These are phyloP conservation scores for Dryobates pubescens DNA, from an alignment of 2,797 vertebrate genomes.

Conservation along the genomic window DNA sequence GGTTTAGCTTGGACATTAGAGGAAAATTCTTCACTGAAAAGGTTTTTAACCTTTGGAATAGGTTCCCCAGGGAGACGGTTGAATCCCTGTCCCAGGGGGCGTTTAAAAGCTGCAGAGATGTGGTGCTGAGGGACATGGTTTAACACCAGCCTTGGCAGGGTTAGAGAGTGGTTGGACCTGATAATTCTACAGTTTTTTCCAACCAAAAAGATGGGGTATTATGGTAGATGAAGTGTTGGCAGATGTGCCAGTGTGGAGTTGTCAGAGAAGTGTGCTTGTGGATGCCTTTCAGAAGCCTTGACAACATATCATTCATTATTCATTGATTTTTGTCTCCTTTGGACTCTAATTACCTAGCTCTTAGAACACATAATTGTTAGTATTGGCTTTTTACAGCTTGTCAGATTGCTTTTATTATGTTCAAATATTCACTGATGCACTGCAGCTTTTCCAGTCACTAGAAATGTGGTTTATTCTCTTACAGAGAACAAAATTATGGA, in stretches of 20 bases:
- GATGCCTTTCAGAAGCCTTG: neutral
- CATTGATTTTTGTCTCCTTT: conserved; percentile 47
- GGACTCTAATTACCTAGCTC: conserved; percentile 35
- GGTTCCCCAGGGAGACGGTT: too few species aligned
- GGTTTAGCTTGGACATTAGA: too few species aligned
- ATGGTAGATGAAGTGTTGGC: neutral
- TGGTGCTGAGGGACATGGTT: too few species aligned
- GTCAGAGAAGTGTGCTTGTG: neutral
- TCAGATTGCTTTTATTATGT: conserved; percentile 1
- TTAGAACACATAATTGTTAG: conserved; percentile 1
- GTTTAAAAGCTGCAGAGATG: too few species aligned
- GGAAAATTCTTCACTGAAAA: too few species aligned
- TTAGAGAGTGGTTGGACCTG: too few species aligned
- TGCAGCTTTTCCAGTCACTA: neutral
- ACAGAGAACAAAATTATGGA: neutral
- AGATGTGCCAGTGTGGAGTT: neutral
- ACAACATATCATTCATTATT: conserved; percentile 15
- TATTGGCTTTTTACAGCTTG: conserved; percentile 34
- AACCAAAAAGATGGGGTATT: too few species aligned
- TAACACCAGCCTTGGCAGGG: too few species aligned
- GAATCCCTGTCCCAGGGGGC: too few species aligned
- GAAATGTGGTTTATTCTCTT: neutral
- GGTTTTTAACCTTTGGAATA: too few species aligned
- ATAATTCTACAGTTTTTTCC: too few species aligned
- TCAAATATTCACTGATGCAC: neutral